These are phyloP conservation scores for Cherax quadricarinatus DNA, from an alignment of 1,140 invertebrate genomes.

Conservation along the genomic window DNA sequence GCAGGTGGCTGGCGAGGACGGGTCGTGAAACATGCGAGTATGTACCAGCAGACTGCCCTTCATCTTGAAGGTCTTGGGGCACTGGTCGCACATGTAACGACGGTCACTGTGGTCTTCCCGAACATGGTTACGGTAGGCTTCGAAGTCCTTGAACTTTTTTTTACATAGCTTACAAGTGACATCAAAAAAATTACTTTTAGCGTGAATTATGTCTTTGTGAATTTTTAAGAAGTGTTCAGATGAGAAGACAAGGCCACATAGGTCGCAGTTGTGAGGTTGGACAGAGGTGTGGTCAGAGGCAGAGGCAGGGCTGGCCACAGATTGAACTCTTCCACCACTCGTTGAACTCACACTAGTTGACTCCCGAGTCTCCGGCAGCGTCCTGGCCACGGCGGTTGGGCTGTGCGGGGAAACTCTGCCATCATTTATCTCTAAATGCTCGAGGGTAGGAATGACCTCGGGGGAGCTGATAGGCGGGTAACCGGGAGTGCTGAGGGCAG, in stretches of 20 bases:
- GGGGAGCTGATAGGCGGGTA: constrained; percentile 48
- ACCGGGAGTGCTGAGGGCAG: background rate
- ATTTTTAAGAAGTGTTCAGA: constrained; percentile 68
- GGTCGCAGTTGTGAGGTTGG: constrained; percentile 65
- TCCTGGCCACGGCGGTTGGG: background rate
- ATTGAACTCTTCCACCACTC: background rate
- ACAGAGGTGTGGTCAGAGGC: background rate
- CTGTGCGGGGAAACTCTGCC: constrained; percentile 37
- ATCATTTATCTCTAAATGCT: constrained; percentile 68
- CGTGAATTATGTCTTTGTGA: constrained; percentile 72
- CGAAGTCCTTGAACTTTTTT: constrained; percentile 66
- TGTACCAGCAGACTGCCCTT: constrained; percentile 71
- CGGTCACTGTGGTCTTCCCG: constrained; percentile 66
- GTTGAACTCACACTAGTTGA: background rate
- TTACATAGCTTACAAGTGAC: constrained; percentile 72
- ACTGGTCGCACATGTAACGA: constrained; percentile 71
- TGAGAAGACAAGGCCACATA: constrained; percentile 70
- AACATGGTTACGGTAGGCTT: constrained; percentile 69
- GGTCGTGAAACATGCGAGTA: constrained; percentile 71
- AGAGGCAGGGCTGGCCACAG: background rate
- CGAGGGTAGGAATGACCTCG: constrained; percentile 62
- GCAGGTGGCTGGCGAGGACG: constrained; percentile 65
- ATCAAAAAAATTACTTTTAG: constrained; percentile 62
- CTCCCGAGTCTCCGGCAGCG: background rate
- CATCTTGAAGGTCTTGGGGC: constrained; percentile 73